Evolutionary conservation across 2,888 invertebrate species (phyloP).

Genomic region (Dione vanillae): DNA sequence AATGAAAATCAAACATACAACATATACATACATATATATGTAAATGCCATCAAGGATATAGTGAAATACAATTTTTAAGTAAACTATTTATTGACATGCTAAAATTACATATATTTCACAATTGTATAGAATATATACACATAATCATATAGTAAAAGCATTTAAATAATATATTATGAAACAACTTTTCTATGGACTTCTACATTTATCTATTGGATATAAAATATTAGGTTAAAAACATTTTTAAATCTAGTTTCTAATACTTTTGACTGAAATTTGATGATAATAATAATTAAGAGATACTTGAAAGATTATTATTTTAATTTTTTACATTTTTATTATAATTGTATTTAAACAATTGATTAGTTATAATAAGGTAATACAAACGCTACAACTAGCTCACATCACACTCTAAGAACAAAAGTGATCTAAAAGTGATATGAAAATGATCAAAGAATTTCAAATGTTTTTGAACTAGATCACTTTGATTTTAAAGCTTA

Average conservation of each 20-base stretch:
- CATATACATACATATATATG: neutral
- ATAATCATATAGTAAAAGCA: neutral
- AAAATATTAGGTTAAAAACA: neutral
- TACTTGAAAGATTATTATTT: neutral
- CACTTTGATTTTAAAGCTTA: neutral
- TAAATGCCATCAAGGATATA: neutral
- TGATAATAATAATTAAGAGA: neutral
- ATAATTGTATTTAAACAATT: no score
- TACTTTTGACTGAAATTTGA: constrained; percentile 8
- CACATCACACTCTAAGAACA: neutral
- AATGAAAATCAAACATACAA: neutral
- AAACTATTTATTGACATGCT: constrained; percentile 15
- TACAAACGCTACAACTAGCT: neutral
- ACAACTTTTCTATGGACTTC: constrained; percentile 2
- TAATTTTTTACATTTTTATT: no score
- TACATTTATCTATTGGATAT: constrained; percentile 4
- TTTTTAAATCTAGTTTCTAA: constrained; percentile 4
- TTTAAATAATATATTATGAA: constrained; percentile 2
- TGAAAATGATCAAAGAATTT: no score
- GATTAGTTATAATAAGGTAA: neutral
- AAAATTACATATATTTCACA: neutral
- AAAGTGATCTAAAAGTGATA: neutral
- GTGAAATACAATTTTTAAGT: neutral
- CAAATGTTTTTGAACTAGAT: neutral
- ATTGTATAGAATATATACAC: neutral